Conservation (phyloP, 2,113 vertebrate species). For the Oenanthe melanoleuca region DNA sequence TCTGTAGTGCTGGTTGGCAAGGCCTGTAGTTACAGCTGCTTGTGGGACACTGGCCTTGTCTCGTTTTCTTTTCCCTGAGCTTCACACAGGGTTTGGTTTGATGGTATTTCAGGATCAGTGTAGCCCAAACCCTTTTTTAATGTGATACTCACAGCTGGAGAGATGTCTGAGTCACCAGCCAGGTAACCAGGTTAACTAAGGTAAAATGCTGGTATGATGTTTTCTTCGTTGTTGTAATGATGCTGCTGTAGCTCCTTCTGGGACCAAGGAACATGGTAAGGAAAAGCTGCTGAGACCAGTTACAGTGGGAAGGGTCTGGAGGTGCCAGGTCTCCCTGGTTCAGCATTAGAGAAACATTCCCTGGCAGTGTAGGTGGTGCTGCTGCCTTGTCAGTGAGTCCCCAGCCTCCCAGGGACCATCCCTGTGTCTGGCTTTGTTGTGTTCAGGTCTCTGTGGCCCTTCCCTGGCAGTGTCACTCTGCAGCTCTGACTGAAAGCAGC, state of each 20-base stretch:
- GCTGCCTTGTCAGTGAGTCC: not conserved
- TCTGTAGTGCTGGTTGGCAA: no score
- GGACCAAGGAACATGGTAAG: rapidly evolving
- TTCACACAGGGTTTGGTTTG: no score
- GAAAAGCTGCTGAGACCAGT: not conserved
- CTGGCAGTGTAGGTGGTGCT: not conserved
- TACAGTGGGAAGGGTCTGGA: not conserved
- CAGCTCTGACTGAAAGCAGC: not conserved
- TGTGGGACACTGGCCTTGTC: no score
- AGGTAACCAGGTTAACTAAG: no score
- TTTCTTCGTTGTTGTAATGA: not conserved
- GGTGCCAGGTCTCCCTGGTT: not conserved
- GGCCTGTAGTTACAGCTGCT: no score
- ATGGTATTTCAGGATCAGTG: no score
- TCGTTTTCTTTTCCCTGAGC: no score
- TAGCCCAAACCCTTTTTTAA: no score
- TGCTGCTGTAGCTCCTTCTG: not conserved
- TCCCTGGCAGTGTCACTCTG: rapidly evolving
- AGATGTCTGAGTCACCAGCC: no score
- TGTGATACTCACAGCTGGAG: no score
- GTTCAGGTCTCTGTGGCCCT: not conserved
- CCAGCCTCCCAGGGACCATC: rapidly evolving
- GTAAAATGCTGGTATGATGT: no score
- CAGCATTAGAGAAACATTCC: not conserved
- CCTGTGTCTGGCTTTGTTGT: not conserved